Conservation (phyloP, 2,888 invertebrate genomes). For the Argyresthia albistria region DNA sequence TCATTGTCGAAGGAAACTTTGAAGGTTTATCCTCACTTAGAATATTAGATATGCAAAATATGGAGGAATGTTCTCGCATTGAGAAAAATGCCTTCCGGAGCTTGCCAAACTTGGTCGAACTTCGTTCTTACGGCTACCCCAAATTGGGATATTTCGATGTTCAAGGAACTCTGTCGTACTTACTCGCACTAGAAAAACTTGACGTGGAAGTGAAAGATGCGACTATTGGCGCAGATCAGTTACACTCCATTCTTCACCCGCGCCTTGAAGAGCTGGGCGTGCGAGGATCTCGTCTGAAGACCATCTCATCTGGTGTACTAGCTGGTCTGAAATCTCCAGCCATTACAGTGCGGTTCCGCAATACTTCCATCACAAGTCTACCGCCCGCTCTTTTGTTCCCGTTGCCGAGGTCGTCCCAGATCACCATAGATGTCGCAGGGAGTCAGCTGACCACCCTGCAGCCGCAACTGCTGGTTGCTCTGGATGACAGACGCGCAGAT, state of each 20-base stretch:
- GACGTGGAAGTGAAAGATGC: conserved; percentile 92
- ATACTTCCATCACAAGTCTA: conserved; percentile 83
- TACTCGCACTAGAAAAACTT: conserved; percentile 81
- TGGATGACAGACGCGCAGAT: conserved; percentile 86
- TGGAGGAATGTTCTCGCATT: conserved; percentile 80
- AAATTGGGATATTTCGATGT: conserved; percentile 88
- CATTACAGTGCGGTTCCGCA: conserved; percentile 81
- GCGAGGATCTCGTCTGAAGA: conserved; percentile 81
- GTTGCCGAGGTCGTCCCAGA: conserved; percentile 86
- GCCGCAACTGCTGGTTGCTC: conserved; percentile 82
- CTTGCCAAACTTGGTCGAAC: conserved; percentile 77
- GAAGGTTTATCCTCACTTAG: conserved; percentile 78
- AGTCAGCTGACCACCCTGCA: conserved; percentile 83
- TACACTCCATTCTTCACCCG: conserved; percentile 85
- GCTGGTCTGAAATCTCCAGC: conserved; percentile 84
- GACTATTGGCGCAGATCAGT: conserved; percentile 84
- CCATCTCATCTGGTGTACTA: conserved; percentile 86
- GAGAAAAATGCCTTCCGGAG: conserved; percentile 86
- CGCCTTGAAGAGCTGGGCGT: conserved; percentile 82
- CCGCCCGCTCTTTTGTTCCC: conserved; percentile 90
- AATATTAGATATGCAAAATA: conserved; percentile 76
- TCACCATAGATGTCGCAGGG: conserved; percentile 84
- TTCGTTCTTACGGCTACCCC: conserved; percentile 84
- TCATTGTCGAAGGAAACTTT: conserved; percentile 84
- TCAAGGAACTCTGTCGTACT: conserved; percentile 84